Percentiles rank a stretch among this genome's conserved stretches.
phyloP scores from a whole-genome alignment of 92 coral and sea anemone species.

The Porites lobata region DNA sequence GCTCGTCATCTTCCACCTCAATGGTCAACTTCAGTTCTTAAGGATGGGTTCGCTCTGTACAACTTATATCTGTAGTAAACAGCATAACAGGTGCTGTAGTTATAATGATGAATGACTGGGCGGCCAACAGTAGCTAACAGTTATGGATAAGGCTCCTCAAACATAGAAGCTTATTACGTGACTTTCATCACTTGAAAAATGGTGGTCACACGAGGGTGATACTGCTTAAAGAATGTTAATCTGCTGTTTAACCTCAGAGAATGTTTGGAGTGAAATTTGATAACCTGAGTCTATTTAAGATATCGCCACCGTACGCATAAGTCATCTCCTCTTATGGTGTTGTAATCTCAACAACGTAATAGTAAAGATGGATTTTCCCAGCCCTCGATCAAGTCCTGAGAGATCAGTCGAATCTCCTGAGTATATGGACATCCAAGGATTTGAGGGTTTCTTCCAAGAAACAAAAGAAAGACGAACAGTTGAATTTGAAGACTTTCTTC shows the following conservation, averaged over 20 bases:
- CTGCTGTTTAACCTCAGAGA: neutral
- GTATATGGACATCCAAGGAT: slow-evolving; percentile 55
- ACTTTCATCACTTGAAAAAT: neutral
- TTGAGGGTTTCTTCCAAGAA: slow-evolving; percentile 59
- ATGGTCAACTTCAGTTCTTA: too few relatives aligned
- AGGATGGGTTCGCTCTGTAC: too few relatives aligned
- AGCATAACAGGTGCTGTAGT: too few relatives aligned
- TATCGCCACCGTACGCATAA: neutral
- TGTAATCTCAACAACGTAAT: neutral
- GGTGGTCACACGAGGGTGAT: neutral
- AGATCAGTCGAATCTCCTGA: slow-evolving; percentile 44
- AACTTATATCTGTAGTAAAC: too few relatives aligned
- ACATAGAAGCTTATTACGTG: neutral
- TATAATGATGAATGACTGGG: too few relatives aligned
- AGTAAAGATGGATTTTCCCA: slow-evolving; percentile 24
- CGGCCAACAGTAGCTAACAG: too few relatives aligned
- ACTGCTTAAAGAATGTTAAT: neutral
- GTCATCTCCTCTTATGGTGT: neutral
- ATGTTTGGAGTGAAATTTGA: slow-evolving; percentile 10
- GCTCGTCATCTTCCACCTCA: too few relatives aligned
- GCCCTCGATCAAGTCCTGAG: slow-evolving; percentile 26
- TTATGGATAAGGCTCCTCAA: neutral
- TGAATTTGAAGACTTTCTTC: slow-evolving; percentile 34
- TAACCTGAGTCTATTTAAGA: neutral
- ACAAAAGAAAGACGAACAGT: slow-evolving; percentile 39